Conservation (phyloP, 2,888 invertebrate species). For the Odontothrips loti region DNA sequence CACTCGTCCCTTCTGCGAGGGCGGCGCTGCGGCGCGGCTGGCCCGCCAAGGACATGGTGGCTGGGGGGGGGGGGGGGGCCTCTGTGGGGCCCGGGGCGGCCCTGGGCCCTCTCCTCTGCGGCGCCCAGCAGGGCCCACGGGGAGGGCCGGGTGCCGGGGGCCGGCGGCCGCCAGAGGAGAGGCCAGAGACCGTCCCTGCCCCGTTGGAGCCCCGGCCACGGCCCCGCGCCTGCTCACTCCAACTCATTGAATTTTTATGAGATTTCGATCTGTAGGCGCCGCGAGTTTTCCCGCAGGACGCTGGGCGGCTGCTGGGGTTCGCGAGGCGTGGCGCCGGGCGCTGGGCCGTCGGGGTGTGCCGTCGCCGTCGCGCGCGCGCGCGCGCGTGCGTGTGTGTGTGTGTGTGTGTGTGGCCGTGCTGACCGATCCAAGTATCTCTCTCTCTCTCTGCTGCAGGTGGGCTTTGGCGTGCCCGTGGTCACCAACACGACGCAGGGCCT, state of each 20-base stretch:
- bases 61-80: too few relatives aligned
- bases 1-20: too few relatives aligned
- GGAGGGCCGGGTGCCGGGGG: too few relatives aligned
- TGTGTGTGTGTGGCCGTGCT: neutral
- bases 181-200: neutral
- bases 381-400: neutral
- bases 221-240: neutral
- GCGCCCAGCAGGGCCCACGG: too few relatives aligned
- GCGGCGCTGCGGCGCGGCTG: too few relatives aligned
- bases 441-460: neutral
- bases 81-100: too few relatives aligned
- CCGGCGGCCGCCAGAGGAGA: neutral
- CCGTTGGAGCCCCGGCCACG: neutral
- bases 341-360: neutral
- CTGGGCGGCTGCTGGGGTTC: neutral
- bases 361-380: neutral
- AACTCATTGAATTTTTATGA: slow-evolving; percentile 25
- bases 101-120: too few relatives aligned
- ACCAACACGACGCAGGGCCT: neutral
- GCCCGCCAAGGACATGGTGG: too few relatives aligned
- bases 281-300: neutral
- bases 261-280: slow-evolving; percentile 23
- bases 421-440: neutral
- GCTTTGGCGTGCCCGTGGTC: neutral
- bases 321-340: neutral